These are phyloP conservation scores for Hystrix cristata DNA, from an alignment of 2,113 vertebrate genomes.

Conservation along the genomic window DNA sequence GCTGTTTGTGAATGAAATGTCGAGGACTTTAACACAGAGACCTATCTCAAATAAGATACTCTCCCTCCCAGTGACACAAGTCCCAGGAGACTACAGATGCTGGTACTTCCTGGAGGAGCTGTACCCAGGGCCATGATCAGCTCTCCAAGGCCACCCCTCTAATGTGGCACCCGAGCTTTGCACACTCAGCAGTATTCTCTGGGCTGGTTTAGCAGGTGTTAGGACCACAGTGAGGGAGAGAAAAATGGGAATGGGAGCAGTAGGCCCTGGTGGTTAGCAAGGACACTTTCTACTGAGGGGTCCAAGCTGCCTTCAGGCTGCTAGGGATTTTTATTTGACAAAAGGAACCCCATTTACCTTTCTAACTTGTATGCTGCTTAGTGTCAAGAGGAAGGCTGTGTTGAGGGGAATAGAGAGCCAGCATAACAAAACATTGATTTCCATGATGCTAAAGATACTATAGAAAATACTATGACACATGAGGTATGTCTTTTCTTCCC, in stretches of 20 bases:
- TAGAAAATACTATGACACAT: not conserved
- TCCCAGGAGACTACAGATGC: slow-evolving; percentile 69
- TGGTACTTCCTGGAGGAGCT: slow-evolving; percentile 33
- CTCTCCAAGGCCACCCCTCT: not conserved
- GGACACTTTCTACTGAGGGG: not conserved
- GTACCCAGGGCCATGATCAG: slow-evolving; percentile 30
- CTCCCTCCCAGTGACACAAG: not conserved
- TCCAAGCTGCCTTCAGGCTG: too few species aligned
- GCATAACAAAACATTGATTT: not conserved
- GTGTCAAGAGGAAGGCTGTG: not conserved
- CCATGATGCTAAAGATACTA: not conserved
- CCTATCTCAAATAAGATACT: not conserved
- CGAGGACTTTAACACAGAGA: slow-evolving; percentile 60
- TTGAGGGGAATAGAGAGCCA: not conserved
- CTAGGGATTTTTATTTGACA: not conserved
- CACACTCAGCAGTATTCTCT: not conserved
- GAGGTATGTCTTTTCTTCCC: not conserved
- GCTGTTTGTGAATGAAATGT: slow-evolving; percentile 82
- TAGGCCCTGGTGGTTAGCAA: not conserved
- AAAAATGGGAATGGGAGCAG: not conserved
- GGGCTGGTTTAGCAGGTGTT: not conserved
- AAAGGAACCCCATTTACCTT: not conserved
- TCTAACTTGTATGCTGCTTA: not conserved
- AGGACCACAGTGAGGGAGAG: not conserved
- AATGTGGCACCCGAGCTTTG: not conserved